Base-by-base conservation (phyloP, 2,888 invertebrate species). In the Heliconius aoede region DNA sequence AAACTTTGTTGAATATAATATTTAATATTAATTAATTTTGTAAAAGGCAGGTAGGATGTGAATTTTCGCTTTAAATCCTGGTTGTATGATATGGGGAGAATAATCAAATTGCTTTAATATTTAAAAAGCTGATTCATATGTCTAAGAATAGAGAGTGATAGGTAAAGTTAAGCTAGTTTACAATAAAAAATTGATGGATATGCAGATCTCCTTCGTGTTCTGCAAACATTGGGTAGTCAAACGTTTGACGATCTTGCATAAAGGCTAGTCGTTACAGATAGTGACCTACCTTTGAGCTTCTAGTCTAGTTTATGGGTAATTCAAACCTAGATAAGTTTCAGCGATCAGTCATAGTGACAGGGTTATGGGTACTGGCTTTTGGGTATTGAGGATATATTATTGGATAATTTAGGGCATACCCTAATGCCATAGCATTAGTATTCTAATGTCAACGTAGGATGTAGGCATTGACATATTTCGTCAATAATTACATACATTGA, bases 11-110 rank as follows among this genome's bases (percentile, higher is more conserved):
- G n/a, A n/a, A 40, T 36, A 36, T 67, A 67, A 68, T 68, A 30
- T 69, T 69, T 69, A 69, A 69, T 55, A 55, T 55, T 30, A 69
- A 69, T 69, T 32, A 55, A 69, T 72, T 75, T 46, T 72, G 36
- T 36, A 72, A 67, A 30, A 76, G 32, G 36, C 65, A 28, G 30
- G 7, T 28, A 65, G 11, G 13, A 51, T 36, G 58, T 32, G 26
- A 72, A 65, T 67, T 60, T 72, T 24, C 60, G 24, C 36, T 18
- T 40, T 24, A 36, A 40, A 21, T 40, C 15, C 36, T 65, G 36
- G 36, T 64, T 24, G 64, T 64, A 64, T 4, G 30, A 21, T 36
- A 13, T 11, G 64, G 5, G n/a, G 46, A 13, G 36, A 24, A 36
- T 65, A 40, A 64, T n/a, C 36, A 30, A 64, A 65, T 65, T 65